Evolutionary conservation across 2,113 vertebrate species (phyloP).

Genomic region (Hemichromis elongatus): DNA sequence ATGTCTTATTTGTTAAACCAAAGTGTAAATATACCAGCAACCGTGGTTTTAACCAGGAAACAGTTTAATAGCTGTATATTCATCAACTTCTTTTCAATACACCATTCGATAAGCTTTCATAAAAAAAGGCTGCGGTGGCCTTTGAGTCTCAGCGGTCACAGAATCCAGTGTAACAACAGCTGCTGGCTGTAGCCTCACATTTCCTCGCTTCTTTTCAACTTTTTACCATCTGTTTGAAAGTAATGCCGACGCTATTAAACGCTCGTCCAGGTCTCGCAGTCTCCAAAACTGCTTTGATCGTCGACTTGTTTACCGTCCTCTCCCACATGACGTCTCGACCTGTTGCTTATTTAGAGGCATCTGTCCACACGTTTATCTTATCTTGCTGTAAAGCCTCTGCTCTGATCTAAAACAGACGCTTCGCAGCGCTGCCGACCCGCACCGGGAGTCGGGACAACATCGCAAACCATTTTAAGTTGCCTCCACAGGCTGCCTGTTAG

Average conservation of each 20-base stretch:
- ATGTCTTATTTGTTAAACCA: background rate
- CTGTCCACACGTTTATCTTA: background rate
- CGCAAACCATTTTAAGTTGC: background rate
- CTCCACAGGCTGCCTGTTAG: slow-evolving; percentile 8
- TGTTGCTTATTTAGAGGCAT: background rate
- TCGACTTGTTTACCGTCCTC: background rate
- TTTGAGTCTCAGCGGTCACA: background rate
- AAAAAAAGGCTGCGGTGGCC: rapidly evolving
- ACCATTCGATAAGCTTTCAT: background rate
- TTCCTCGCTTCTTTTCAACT: background rate
- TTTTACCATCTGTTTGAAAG: background rate
- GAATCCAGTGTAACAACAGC: background rate
- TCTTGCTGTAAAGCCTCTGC: background rate
- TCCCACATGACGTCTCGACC: rapidly evolving
- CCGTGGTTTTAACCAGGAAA: background rate
- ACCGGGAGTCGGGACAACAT: slow-evolving; percentile 10
- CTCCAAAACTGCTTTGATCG: background rate
- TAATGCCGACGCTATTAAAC: background rate
- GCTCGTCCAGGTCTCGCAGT: rapidly evolving
- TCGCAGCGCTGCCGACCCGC: background rate
- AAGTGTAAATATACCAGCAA: background rate
- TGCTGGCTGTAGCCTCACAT: background rate
- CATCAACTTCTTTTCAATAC: background rate
- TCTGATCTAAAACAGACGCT: slow-evolving; percentile 3
- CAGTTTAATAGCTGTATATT: background rate